phyloP scores from a whole-genome alignment of 1,140 invertebrate genomes.

The Tenebrio molitor region DNA sequence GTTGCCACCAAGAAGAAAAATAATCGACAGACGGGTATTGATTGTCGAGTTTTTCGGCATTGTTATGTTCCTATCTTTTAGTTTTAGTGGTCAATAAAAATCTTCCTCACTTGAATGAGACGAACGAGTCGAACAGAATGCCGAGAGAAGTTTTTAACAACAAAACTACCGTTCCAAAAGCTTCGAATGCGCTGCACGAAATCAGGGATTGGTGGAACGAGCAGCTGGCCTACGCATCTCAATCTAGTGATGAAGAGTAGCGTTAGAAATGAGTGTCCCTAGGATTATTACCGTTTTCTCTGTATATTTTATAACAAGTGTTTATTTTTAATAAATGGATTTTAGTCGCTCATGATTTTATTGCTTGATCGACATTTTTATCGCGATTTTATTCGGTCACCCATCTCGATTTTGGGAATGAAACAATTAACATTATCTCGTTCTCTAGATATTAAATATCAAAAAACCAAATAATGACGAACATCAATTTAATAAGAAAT shows the following conservation, averaged over 20 bases:
- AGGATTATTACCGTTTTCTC: not conserved
- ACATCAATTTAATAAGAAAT: too few relatives aligned
- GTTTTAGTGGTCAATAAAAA: slow-evolving; percentile 60
- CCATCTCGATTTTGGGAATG: too few relatives aligned
- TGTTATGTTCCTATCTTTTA: too few relatives aligned
- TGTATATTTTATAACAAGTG: too few relatives aligned
- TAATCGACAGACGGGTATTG: slow-evolving; percentile 74
- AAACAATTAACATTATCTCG: too few relatives aligned
- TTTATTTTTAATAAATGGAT: too few relatives aligned
- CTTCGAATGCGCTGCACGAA: slow-evolving; percentile 63
- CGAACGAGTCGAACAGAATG: slow-evolving; percentile 57
- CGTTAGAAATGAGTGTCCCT: slow-evolving; percentile 8
- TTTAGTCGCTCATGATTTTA: too few relatives aligned
- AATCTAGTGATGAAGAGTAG: slow-evolving; percentile 63
- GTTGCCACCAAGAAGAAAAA: slow-evolving; percentile 76
- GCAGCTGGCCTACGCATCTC: slow-evolving; percentile 63
- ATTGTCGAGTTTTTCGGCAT: too few relatives aligned
- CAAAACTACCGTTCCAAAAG: slow-evolving; percentile 63
- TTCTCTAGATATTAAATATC: too few relatives aligned
- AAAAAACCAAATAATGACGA: too few relatives aligned
- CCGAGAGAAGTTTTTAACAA: slow-evolving; percentile 63
- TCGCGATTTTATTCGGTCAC: too few relatives aligned
- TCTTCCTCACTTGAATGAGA: slow-evolving; percentile 61
- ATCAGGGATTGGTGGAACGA: slow-evolving; percentile 66
- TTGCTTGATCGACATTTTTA: too few relatives aligned